Base-by-base conservation (phyloP, 2,113 vertebrate genomes). In the Manacus vitellinus region DNA sequence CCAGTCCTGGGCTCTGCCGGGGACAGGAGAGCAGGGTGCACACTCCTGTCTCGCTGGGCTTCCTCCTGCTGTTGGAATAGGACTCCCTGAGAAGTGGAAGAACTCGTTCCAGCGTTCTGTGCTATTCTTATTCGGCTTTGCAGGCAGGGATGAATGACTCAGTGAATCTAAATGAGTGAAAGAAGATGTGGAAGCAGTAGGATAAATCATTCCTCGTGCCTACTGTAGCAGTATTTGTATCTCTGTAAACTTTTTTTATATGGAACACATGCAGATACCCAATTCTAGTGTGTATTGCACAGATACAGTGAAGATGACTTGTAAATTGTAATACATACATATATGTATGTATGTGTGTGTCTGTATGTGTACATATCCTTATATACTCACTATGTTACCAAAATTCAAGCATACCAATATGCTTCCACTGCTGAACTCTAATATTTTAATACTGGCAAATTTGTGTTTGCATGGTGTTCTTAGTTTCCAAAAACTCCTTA, bases 91-190 rank as follows among this genome's bases (percentile, higher is more conserved):
- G 25, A 46, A 89, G 86, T 63, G 86, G 84, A 68, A 72, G 74
- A 79, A 81, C 94, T 85, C 37, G 61, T 79, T 92, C 84, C 77
- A 89, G 81, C 4, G 0, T 35, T 62, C 70, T 23, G 41, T 58
- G 87, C 87, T 94, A 55, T 93, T 89, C 92, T 74, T 83, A 10
- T 75, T 85, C 31, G 49, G 54, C 74, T 85, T 43, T 76, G 78
- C 72, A 58, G 75, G 43, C 92, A 84, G 85, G 33, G 12, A 59
- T 70, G 88, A 76, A 73, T 72, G 84, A 92, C 44, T 85, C 87
- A 5, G 3, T 66, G 85, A 94, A 92, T 92, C 73, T 77, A 80
- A 96, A 84, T 86, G 91, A 93, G 81, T 24, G 61, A 56, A 67
- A 80, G 72, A 77, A 84, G 10, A 70, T 30, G 58, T 54, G 67